Conservation (phyloP, 2,113 vertebrate species). For the Brachirus orientalis region DNA sequence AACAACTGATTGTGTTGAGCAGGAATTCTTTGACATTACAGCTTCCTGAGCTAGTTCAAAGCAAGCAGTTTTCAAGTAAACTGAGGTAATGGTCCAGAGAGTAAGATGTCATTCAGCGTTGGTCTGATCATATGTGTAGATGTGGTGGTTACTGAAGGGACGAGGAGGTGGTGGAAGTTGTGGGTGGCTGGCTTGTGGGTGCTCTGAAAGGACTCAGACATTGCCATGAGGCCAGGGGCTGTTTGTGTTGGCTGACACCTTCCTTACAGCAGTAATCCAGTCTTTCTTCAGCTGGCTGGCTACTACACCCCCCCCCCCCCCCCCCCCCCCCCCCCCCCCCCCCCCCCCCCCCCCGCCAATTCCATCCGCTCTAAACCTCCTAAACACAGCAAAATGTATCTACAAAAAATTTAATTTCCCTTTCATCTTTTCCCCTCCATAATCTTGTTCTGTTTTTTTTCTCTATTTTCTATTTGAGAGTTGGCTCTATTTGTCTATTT, state of each 20-base stretch:
- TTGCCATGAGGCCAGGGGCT: slow-evolving; percentile 60
- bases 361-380: not conserved
- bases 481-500: not conserved
- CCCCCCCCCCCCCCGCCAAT: not conserved
- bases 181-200: slow-evolving; percentile 18
- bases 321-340: not conserved
- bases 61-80: not conserved
- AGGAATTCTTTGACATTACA: too few relatives aligned
- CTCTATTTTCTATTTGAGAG: not conserved
- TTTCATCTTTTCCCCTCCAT: too few relatives aligned
- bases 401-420: too few relatives aligned
- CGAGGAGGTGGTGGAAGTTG: slow-evolving; percentile 37
- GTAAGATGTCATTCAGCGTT: not conserved
- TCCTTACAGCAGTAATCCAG: slow-evolving; percentile 74
- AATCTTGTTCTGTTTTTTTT: not conserved
- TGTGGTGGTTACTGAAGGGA: not conserved
- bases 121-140: slow-evolving; percentile 21
- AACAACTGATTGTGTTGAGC: too few relatives aligned
- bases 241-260: slow-evolving; percentile 79
- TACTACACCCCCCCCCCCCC: slow-evolving; percentile 52
- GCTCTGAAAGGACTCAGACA: slow-evolving; percentile 65
- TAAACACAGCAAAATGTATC: not conserved
- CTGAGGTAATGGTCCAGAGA: not conserved
- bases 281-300: slow-evolving; percentile 71
- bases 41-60: too few relatives aligned